phyloP scores from a whole-genome alignment of 2,888 invertebrate genomes.

The Lasioglossum lativentre region DNA sequence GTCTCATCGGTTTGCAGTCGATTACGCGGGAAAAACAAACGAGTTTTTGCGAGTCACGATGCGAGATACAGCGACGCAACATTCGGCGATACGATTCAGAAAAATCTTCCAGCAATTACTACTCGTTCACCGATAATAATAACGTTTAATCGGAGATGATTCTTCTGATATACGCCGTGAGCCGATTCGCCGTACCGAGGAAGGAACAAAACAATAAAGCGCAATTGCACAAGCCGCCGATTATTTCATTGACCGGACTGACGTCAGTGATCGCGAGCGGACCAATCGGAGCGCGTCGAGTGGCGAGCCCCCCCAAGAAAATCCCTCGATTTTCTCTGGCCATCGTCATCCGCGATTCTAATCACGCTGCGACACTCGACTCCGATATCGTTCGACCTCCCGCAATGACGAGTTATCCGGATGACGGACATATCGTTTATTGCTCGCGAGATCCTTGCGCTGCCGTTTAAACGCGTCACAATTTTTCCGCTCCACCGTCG shows the following conservation, averaged over 20 bases:
- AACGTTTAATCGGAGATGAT: conserved; percentile 48
- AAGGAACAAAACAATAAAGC: conserved; percentile 66
- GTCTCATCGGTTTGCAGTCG: background rate
- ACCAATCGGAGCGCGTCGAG: conserved; percentile 47
- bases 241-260: conserved; percentile 62
- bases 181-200: conserved; percentile 37
- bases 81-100: background rate
- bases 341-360: conserved; percentile 15
- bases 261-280: conserved; percentile 56
- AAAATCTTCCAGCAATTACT: conserved; percentile 47
- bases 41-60: background rate
- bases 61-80: background rate
- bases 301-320: conserved; percentile 56
- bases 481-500: background rate
- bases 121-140: conserved; percentile 27
- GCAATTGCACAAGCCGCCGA: conserved; percentile 63
- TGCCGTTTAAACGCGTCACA: background rate
- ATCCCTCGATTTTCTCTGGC: conserved; percentile 1
- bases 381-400: conserved; percentile 22
- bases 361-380: background rate
- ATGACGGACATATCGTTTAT: background rate
- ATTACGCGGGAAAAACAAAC: background rate
- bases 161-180: conserved; percentile 20
- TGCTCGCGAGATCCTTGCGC: background rate
- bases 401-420: conserved; percentile 9